Conservation (phyloP, 2,888 invertebrate species). For the Parelbella ahira region DNA sequence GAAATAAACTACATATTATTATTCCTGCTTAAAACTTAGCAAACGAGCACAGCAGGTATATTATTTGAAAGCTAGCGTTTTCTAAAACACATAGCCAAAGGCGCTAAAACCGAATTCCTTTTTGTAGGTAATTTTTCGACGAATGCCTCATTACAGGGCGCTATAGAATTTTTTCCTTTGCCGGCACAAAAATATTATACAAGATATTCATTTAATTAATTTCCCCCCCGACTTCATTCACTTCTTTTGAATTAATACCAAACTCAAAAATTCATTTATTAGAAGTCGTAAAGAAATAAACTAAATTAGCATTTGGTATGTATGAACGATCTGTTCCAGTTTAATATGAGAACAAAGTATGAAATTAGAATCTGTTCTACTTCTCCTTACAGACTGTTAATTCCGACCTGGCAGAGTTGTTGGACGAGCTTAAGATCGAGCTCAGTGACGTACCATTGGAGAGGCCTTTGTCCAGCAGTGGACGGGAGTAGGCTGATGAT, state of each 20-base stretch:
- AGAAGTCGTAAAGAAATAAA: conserved; percentile 7
- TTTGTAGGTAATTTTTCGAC: conserved; percentile 16
- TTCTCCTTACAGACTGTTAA: no score
- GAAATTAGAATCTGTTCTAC: no score
- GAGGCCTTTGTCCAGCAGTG: no score
- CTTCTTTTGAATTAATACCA: conserved; percentile 10
- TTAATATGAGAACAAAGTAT: no score
- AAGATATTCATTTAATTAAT: conserved; percentile 18
- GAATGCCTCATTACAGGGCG: conserved; percentile 17
- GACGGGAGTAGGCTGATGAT: no score
- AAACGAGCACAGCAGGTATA: not conserved
- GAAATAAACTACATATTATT: no score
- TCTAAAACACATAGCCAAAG: conserved; percentile 8
- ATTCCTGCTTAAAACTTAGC: not conserved
- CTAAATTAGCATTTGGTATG: conserved; percentile 6
- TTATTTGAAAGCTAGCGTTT: conserved; percentile 6
- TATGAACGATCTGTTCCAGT: no score
- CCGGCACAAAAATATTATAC: conserved; percentile 17
- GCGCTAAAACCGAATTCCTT: conserved; percentile 7
- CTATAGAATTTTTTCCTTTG: conserved; percentile 13
- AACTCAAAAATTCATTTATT: conserved; percentile 9
- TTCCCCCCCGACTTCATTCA: conserved; percentile 10
- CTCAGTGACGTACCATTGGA: no score
- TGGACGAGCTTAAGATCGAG: no score
- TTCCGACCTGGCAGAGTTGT: no score